A percentile compares a stretch with the other conserved stretches of the same genome.
phyloP scores from a whole-genome alignment of 2,888 invertebrate species.

The Pheosia gnoma region DNA sequence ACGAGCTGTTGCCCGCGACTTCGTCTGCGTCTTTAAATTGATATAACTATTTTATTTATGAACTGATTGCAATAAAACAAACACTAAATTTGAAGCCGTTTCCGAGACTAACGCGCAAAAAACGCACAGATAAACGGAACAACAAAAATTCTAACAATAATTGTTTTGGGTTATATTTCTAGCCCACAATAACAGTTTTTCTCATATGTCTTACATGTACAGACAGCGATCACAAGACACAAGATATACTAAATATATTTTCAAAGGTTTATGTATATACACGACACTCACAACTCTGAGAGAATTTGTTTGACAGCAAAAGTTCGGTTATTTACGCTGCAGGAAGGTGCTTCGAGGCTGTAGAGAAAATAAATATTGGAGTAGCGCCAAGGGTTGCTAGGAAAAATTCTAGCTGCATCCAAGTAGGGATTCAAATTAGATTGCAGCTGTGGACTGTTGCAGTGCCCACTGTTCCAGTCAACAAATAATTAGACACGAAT shows the following conservation, averaged over 20 bases:
- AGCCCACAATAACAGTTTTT: too few species aligned
- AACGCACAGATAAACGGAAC: too few species aligned
- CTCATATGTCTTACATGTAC: too few species aligned
- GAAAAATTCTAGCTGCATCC: slow-evolving; percentile 56
- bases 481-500: slow-evolving; percentile 36
- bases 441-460: slow-evolving; percentile 41
- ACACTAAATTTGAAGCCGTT: too few species aligned
- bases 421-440: slow-evolving; percentile 59
- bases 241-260: slow-evolving; percentile 46
- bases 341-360: slow-evolving; percentile 53
- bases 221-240: too few species aligned
- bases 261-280: slow-evolving; percentile 50
- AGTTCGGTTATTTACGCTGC: slow-evolving; percentile 59
- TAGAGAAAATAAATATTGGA: slow-evolving; percentile 67
- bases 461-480: slow-evolving; percentile 31
- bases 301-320: slow-evolving; percentile 56
- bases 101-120: too few species aligned
- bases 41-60: too few species aligned
- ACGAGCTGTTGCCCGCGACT: too few species aligned
- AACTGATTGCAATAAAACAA: too few species aligned
- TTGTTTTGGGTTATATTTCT: too few species aligned
- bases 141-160: too few species aligned
- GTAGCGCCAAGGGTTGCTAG: slow-evolving; percentile 54
- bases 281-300: slow-evolving; percentile 50
- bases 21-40: too few species aligned